A percentile compares a stretch with the other conserved stretches of the same genome.
Conservation (phyloP, 2,888 invertebrate species). For the Rhagium mordax region DNA sequence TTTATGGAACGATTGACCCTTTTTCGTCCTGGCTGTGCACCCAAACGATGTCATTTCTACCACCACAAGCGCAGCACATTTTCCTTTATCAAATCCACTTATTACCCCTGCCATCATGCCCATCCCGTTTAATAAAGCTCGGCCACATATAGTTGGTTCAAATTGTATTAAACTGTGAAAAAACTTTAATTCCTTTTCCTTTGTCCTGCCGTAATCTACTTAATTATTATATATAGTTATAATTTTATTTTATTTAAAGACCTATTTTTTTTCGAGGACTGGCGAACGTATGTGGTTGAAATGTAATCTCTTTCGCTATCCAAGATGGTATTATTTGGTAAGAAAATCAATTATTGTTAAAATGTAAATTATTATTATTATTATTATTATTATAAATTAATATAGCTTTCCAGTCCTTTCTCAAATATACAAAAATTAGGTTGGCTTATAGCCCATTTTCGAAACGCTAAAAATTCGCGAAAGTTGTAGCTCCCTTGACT, state of each 20-base stretch:
- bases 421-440: too few species aligned
- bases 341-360: too few species aligned
- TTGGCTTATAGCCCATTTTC: too few species aligned
- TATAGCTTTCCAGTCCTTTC: too few species aligned
- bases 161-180: constrained; percentile 36
- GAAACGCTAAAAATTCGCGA: too few species aligned
- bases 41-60: constrained; percentile 52
- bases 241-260: not conserved
- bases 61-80: constrained; percentile 55
- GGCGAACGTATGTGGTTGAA: too few species aligned
- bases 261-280: not conserved
- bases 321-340: too few species aligned
- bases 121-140: constrained; percentile 53
- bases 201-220: not conserved
- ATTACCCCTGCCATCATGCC: constrained; percentile 51
- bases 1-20: constrained; percentile 62
- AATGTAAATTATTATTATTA: too few species aligned
- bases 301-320: too few species aligned
- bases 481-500: too few species aligned
- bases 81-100: constrained; percentile 58
- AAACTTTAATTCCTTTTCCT: constrained; percentile 20
- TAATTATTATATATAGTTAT: constrained; percentile 7
- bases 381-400: too few species aligned
- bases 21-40: constrained; percentile 46
- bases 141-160: constrained; percentile 48